Evolutionary conservation across 2,797 vertebrate species (phyloP), one percentile per base, ranked within the genome.

Genomic region (Psittacula echo): DNA sequence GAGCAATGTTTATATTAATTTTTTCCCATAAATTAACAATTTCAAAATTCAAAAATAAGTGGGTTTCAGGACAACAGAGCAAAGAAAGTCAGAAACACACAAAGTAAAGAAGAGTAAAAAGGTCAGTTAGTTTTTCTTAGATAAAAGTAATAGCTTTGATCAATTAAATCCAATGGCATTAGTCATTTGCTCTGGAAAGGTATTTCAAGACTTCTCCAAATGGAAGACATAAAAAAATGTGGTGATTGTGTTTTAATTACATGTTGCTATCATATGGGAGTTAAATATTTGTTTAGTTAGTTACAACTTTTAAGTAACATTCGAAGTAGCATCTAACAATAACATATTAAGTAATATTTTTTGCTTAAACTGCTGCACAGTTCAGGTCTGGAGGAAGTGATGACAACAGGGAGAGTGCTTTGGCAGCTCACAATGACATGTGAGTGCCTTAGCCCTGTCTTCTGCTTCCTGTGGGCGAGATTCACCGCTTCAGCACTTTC

Each of bases 391-490:
- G 67, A 89, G 74, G 34, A 82, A 79, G 10, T 6, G 10, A 42
- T 27, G 79, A 32, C 56, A 79, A 9, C 34, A 65, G 26, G 23
- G 37, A 44, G 24, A 60, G 54, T 9, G 24, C 32, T 72, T 88
- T 70, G 66, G 37, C 84, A 67, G 20, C 26, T 90, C n/a, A 22
- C 32, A 14, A 10, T 20, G 51, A 51, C 39, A 29, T n/a, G 23
- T 5, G 60, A 45, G 23, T 2, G 1, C 54, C 32, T 83, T n/a
- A 27, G 34, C 24, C 20, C 20, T 66, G 10, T 73, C 32, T 53
- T 44, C 24, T 51, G 18, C 53, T 70, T 48, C 47, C 24, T 39
- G 11, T 30, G 16, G 11, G 4, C 0, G 0, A 77, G 51, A 48
- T 32, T 65, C n/a, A 65, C 27, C 6, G 2, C 34, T 68, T 71